Percentiles rank a stretch among this genome's conserved stretches.
phyloP scores from a whole-genome alignment of 2,888 invertebrate genomes.

The Phortica okadai region DNA sequence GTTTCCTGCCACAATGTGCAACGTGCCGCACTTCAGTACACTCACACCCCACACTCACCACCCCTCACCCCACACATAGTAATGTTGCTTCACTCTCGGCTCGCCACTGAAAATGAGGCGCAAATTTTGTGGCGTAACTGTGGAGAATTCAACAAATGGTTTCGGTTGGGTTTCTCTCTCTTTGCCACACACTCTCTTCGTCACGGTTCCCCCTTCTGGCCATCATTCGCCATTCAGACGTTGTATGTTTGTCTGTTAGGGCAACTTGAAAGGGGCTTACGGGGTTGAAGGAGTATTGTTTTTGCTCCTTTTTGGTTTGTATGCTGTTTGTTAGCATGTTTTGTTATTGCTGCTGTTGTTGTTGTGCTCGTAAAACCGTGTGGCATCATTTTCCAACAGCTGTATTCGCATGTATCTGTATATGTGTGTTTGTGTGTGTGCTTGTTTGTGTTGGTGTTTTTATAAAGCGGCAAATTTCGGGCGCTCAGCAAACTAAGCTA shows the following conservation, averaged over 20 bases:
- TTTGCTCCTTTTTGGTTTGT: background rate
- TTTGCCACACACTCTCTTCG: background rate
- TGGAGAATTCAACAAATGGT: slow-evolving; percentile 69
- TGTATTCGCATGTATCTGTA: slow-evolving; percentile 38
- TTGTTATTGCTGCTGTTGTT: slow-evolving; percentile 33
- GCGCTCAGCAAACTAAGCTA: slow-evolving; percentile 55
- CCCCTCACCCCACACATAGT: slow-evolving; percentile 15
- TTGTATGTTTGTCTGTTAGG: background rate
- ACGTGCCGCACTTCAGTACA: background rate
- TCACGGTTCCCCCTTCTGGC: slow-evolving; percentile 24
- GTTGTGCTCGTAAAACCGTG: slow-evolving; percentile 45
- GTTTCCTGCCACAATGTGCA: slow-evolving; percentile 59
- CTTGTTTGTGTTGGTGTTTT: slow-evolving; percentile 50
- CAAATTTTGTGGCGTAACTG: slow-evolving; percentile 63
- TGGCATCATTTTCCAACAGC: slow-evolving; percentile 61
- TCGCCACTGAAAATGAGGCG: slow-evolving; percentile 64
- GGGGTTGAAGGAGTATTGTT: background rate
- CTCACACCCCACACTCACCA: slow-evolving; percentile 17
- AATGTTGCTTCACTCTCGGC: slow-evolving; percentile 30
- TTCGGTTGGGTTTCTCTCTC: slow-evolving; percentile 47
- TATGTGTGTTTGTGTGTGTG: slow-evolving; percentile 36
- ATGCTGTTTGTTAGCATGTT: background rate
- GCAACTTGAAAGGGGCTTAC: background rate
- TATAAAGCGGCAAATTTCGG: slow-evolving; percentile 52
- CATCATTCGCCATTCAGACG: slow-evolving; percentile 44